Conservation (phyloP, 2,797 vertebrate genomes). For the Acipenser oxyrinchus region DNA sequence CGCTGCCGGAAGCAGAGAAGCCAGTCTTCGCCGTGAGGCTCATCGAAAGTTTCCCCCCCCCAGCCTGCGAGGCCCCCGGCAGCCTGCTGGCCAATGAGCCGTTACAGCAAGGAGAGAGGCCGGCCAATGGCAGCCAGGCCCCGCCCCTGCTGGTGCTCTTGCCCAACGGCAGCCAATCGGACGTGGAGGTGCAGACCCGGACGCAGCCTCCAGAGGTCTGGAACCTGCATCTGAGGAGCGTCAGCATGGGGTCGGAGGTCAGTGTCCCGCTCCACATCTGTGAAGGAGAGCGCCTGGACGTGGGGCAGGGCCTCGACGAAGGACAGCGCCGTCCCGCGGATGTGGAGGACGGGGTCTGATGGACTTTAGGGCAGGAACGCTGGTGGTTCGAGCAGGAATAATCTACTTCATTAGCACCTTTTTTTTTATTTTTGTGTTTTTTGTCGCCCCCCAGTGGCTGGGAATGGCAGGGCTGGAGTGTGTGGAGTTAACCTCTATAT, state of each 20-base stretch:
- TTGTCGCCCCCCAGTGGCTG: too few species aligned
- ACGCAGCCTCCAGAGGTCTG: conserved; percentile 6
- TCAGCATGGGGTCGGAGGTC: conserved; percentile 55
- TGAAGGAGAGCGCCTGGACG: background rate
- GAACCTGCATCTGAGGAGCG: conserved; percentile 42
- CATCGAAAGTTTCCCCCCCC: background rate
- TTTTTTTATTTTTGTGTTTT: too few species aligned
- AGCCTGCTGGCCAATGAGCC: too few species aligned
- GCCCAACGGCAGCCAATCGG: conserved; percentile 21
- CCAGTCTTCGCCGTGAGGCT: background rate
- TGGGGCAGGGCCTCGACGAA: too few species aligned
- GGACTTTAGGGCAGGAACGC: background rate
- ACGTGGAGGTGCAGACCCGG: conserved; percentile 1
- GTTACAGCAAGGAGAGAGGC: too few species aligned
- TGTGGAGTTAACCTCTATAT: too few species aligned
- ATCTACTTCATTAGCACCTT: too few species aligned
- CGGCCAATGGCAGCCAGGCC: conserved; percentile 19
- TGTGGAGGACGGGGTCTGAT: background rate
- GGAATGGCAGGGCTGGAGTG: too few species aligned
- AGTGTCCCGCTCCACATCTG: conserved; percentile 16
- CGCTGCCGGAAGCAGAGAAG: background rate
- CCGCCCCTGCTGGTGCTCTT: conserved; percentile 1
- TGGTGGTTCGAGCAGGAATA: too few species aligned
- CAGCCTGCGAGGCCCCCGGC: background rate
- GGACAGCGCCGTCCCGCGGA: background rate